Evolutionary conservation across 2,888 invertebrate species (phyloP).

Genomic region (Sesia bembeciformis): DNA sequence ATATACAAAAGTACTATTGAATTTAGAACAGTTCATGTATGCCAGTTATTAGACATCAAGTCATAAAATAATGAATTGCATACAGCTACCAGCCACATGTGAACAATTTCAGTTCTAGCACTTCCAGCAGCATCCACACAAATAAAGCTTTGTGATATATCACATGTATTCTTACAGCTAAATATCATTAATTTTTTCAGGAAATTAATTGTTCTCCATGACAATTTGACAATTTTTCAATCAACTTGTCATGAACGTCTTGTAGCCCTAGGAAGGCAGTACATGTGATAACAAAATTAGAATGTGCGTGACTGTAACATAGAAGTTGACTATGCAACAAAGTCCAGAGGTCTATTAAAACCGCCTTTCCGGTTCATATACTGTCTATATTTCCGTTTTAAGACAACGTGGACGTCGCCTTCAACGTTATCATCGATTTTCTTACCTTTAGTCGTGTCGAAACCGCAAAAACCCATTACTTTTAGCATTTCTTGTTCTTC

Average conservation of each 20-base stretch:
- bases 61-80: too few relatives aligned
- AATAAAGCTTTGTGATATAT: not conserved
- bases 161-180: not conserved
- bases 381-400: constrained; percentile 97
- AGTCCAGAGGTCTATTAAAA: constrained; percentile 97
- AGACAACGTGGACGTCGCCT: constrained; percentile 95
- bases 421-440: constrained; percentile 95
- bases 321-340: constrained; percentile 82
- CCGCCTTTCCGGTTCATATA: constrained; percentile 99
- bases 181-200: not conserved
- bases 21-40: too few relatives aligned
- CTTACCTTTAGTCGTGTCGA: constrained; percentile 97
- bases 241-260: not conserved
- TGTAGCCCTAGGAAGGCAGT: not conserved
- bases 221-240: not conserved
- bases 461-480: constrained; percentile 97
- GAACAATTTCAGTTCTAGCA: too few relatives aligned
- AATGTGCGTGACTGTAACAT: constrained; percentile 13
- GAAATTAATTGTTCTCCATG: not conserved
- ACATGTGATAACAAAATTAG: constrained; percentile 2
- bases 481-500: constrained; percentile 97
- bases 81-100: too few relatives aligned
- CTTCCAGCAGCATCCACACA: not conserved
- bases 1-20: too few relatives aligned
- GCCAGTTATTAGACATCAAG: too few relatives aligned